Evolutionary conservation across 2,888 invertebrate species (phyloP).

Genomic region (Nymphalis polychloros): DNA sequence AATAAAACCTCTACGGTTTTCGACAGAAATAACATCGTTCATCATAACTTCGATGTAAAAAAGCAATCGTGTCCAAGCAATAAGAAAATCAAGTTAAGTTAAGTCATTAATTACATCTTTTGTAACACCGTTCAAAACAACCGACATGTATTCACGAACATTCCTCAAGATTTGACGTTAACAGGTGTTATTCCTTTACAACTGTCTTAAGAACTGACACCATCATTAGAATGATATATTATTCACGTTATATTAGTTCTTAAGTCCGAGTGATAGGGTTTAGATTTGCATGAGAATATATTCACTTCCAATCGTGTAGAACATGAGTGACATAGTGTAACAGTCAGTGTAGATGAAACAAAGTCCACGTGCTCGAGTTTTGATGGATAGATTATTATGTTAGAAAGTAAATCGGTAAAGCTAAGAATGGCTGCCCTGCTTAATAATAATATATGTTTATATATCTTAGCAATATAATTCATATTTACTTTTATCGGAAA

Average conservation of each 20-base stretch:
- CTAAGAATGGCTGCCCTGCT: constrained; percentile 5
- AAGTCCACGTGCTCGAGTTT: constrained; percentile 34
- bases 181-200: constrained; percentile 49
- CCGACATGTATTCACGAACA: constrained; percentile 28
- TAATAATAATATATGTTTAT: constrained; percentile 1
- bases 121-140: constrained; percentile 30
- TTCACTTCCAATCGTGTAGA: constrained; percentile 6
- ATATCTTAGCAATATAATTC: background rate
- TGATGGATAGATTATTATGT: constrained; percentile 38
- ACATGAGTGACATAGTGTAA: constrained; percentile 33
- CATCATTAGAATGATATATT: constrained; percentile 3
- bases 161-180: constrained; percentile 38
- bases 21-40: background rate
- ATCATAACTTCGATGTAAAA: background rate
- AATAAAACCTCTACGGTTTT: no score
- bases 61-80: constrained; percentile 2
- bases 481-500: background rate
- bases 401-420: constrained; percentile 30
- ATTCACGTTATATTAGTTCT: constrained; percentile 1
- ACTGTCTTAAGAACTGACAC: constrained; percentile 36
- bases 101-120: constrained; percentile 37
- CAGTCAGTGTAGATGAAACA: constrained; percentile 28
- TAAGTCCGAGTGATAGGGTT: constrained; percentile 5
- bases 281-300: constrained; percentile 7
- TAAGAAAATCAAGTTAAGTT: background rate